Conservation (phyloP, 2,113 vertebrate genomes). For the Pleuronectes platessa region DNA sequence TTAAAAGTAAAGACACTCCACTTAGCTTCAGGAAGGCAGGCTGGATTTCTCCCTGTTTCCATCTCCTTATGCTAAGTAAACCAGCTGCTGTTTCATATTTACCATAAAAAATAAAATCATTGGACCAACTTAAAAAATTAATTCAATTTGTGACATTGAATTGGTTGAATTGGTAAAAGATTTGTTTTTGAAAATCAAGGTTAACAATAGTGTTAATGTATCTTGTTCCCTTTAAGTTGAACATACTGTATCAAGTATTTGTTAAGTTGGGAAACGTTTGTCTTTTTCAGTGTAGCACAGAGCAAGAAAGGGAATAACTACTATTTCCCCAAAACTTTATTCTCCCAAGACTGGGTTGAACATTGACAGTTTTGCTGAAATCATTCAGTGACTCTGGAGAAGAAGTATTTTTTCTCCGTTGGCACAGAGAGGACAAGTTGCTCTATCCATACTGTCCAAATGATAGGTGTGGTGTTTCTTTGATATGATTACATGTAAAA, state of each 20-base stretch:
- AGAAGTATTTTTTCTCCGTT: not conserved
- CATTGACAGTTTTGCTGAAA: constrained; percentile 2
- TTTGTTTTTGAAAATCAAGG: too few relatives aligned
- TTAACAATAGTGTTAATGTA: too few relatives aligned
- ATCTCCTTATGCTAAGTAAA: not conserved
- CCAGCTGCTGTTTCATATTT: not conserved
- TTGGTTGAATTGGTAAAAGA: too few relatives aligned
- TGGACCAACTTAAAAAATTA: too few relatives aligned
- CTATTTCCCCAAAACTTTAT: not conserved
- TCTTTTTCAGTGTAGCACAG: too few relatives aligned
- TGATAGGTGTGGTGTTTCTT: not conserved
- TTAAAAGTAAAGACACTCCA: not conserved
- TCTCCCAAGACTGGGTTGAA: not conserved
- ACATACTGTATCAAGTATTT: too few relatives aligned
- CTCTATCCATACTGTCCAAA: not conserved
- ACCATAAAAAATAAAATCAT: too few relatives aligned
- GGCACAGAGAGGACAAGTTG: not conserved
- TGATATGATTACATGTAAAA: not conserved
- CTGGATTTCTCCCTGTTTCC: not conserved
- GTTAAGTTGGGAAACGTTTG: too few relatives aligned
- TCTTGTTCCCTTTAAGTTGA: too few relatives aligned
- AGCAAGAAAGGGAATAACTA: not conserved
- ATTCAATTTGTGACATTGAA: too few relatives aligned
- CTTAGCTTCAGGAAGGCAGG: not conserved
- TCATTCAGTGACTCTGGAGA: not conserved